Conservation (phyloP, 1,140 invertebrate species). For the Meteorus sp. region DNA sequence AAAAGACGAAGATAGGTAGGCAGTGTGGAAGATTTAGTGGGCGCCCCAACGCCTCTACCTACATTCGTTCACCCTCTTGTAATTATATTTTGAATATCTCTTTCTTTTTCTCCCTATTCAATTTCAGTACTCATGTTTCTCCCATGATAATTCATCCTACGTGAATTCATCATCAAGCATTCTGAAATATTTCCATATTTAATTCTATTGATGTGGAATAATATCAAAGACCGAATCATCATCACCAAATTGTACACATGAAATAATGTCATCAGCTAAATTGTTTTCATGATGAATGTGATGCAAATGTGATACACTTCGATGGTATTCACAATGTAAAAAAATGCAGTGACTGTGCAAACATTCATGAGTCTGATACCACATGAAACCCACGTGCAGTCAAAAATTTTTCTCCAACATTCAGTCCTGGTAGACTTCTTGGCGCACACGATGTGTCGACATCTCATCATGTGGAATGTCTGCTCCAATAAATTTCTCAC, state of each 20-base stretch:
- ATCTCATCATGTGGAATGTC: constrained; percentile 46
- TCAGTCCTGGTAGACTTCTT: background rate
- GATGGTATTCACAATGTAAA: constrained; percentile 42
- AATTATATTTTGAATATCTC: constrained; percentile 39
- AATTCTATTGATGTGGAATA: too few species aligned
- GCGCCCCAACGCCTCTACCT: constrained; percentile 36
- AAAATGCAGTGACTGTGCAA: constrained; percentile 49
- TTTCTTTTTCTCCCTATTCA: constrained; percentile 8
- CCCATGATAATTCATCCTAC: background rate
- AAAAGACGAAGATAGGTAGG: constrained; percentile 7
- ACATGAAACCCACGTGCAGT: constrained; percentile 51
- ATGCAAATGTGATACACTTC: too few species aligned
- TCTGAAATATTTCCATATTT: too few species aligned
- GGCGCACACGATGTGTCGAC: constrained; percentile 24
- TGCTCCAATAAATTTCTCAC: too few species aligned
- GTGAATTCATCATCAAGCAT: too few species aligned
- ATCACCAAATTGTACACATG: too few species aligned
- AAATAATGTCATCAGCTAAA: too few species aligned
- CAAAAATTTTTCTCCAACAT: constrained; percentile 5
- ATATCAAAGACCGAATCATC: too few species aligned
- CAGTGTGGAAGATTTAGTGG: constrained; percentile 40
- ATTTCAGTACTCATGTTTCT: background rate
- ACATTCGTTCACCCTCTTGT: constrained; percentile 33
- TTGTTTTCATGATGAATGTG: too few species aligned
- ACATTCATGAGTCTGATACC: too few species aligned